Base-by-base conservation (phyloP, 37 sponge, comb jelly and placozoan genomes). In the Bolinopsis microptera region DNA sequence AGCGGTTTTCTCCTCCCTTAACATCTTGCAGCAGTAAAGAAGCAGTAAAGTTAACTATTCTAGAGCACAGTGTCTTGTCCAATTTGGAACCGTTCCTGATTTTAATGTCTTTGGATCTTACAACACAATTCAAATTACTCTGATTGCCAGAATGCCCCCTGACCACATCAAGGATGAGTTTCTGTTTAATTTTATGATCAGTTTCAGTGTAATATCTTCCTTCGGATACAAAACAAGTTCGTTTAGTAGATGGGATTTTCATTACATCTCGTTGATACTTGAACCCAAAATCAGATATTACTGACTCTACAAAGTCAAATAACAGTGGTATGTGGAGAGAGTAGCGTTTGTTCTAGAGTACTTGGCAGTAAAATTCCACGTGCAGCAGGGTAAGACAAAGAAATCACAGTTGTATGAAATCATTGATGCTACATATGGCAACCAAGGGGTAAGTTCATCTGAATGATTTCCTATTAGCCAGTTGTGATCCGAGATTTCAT, bases 381-480 rank as follows among this genome's bases (percentile, higher is more conserved):
- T 39, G 76, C 99, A 99, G 93, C 99, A 99, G 2, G 99, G 99
- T 25, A 99, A 90, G 0, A 97, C 95, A 93, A 96, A 99, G 94
- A 93, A 94, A 88, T 92, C 48, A 32, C 69, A 76, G 0, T 38
- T 1, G 32, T 36, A 41, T 21, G 40, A 24, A 3, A 69, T 94
- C 96, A 96, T 95, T 0, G 96, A 95, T 24, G 99, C 95, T 69
- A 99, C 96, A 30, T 96, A 88, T 13, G 99, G 97, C 28, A 99
- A 94, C 99, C 99, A 99, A 67, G 99, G 99, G 5, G 99, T 99
- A 36, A 99, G 97, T 88, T 99, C 99, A 94, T 99, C 99, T 0
- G 96, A 96, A 93, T 99, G 99, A 94, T 99, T 99, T 0, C 99
- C 99, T 61, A 99, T 94, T 48, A 99, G 35, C 99, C 99, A 99